Evolutionary conservation across 1,140 invertebrate genomes (phyloP).

Genomic region (Drosophila nebulosa): DNA sequence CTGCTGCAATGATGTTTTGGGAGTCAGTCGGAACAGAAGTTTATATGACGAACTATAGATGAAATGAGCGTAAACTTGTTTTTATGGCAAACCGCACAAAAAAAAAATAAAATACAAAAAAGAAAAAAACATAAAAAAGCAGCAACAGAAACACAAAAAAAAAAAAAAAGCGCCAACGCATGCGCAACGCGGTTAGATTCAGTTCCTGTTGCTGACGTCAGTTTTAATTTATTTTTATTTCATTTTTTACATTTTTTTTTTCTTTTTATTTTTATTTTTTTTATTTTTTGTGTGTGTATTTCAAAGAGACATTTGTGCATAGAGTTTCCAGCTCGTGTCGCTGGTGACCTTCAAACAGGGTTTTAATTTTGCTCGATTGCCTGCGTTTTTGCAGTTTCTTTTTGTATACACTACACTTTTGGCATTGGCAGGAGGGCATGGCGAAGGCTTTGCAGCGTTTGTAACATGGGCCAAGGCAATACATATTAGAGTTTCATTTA

Average conservation of each 20-base stretch:
- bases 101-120: conserved; percentile 11
- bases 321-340: conserved; percentile 46
- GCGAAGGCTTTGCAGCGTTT: neutral
- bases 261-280: neutral
- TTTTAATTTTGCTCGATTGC: conserved; percentile 67
- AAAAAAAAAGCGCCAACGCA: conserved; percentile 1
- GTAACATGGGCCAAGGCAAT: no score
- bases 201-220: conserved; percentile 61
- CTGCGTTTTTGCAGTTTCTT: conserved; percentile 45
- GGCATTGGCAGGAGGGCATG: neutral
- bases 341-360: conserved; percentile 72
- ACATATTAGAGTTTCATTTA: no score
- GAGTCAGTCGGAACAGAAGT: neutral
- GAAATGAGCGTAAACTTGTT: neutral
- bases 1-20: neutral
- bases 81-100: neutral
- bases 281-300: neutral
- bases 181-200: conserved; percentile 17
- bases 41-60: neutral
- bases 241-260: neutral
- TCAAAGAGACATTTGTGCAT: conserved; percentile 30
- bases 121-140: neutral
- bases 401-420: neutral
- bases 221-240: neutral
- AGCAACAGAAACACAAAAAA: neutral